Evolutionary conservation across 2,113 vertebrate genomes (phyloP), one percentile per base, ranked within the genome.

Genomic region (zebrafish (Danio rerio)): DNA sequence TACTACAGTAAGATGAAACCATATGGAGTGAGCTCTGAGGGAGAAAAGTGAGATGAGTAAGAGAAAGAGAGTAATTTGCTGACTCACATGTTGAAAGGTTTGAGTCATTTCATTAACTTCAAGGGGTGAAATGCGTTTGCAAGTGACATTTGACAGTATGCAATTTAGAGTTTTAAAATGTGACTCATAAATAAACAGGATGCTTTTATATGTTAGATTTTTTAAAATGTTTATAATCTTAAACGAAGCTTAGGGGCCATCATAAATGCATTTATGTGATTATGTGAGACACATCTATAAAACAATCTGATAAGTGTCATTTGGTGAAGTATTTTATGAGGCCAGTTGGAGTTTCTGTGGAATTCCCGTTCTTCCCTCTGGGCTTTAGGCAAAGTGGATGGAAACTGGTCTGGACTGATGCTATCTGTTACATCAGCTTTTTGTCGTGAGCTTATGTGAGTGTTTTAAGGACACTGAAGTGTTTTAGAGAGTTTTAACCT

Each of bases 401-500:
- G 85, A 85, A 82, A 70, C 83, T 55, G 78, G 55, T 78, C 52
- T 47, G 73, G 61, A 65, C 79, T 56, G 53, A 73, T 71, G 20
- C 16, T 86, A 84, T 86, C 86, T 81, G 7, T 45, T 78, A 66
- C 78, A 56, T 78, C 9, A 31, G 9, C 9, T 7, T 82, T 9
- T 50, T 78, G 31, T 31, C 56, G 75, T 65, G 16, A 70, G 16
- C 18, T 18, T 74, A 18, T 50, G 43, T 79, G 75, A n/a, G 18
- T 69, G 72, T 50, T 55, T 63, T 50, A 71, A 50, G 59, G 59
- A 50, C 59, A 1, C 10, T 77, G 59, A 16, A 77, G 75, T 77
- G 75, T 50, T 89, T 87, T 75, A 65, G 1, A 80, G 52, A 80
- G 77, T 83, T 47, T 80, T 86, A 58, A 91, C 87, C 89, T 86